phyloP scores from a whole-genome alignment of 35 echinoderm and acorn worm species.

The Heliocidaris erythrogramma region DNA sequence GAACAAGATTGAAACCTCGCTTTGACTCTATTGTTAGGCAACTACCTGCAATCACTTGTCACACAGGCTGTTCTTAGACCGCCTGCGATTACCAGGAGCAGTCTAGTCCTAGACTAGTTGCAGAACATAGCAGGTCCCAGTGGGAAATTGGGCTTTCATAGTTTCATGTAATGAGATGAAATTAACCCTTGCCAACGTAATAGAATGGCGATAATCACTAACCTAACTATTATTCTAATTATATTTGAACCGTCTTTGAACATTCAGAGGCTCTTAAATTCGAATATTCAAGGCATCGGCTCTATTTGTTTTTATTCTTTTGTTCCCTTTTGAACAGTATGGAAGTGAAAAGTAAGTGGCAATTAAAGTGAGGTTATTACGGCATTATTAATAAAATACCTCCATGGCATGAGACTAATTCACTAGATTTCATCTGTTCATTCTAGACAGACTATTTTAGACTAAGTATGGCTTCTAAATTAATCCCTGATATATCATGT shows the following conservation, averaged over 20 bases:
- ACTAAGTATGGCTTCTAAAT: not conserved
- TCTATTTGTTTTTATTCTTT: not conserved
- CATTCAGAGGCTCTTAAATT: not conserved
- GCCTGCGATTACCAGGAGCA: no score
- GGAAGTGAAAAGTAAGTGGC: slow-evolving; percentile 32
- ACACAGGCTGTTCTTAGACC: no score
- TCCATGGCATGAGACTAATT: not conserved
- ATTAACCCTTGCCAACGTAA: no score
- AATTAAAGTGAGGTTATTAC: not conserved
- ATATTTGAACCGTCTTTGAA: not conserved
- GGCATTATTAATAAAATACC: not conserved
- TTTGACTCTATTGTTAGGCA: no score
- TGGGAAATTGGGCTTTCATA: no score
- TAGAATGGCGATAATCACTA: no score
- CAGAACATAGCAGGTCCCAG: no score
- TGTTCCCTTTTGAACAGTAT: not conserved
- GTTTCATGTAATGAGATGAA: no score
- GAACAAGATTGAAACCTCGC: no score
- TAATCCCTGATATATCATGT: not conserved
- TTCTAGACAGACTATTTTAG: slow-evolving; percentile 9
- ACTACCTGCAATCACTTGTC: no score
- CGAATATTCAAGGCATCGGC: not conserved
- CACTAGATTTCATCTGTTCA: not conserved
- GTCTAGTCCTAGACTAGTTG: no score
- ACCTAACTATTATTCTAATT: not conserved